phyloP scores from a whole-genome alignment of 2,888 invertebrate genomes.

The Campaea margaritaria region DNA sequence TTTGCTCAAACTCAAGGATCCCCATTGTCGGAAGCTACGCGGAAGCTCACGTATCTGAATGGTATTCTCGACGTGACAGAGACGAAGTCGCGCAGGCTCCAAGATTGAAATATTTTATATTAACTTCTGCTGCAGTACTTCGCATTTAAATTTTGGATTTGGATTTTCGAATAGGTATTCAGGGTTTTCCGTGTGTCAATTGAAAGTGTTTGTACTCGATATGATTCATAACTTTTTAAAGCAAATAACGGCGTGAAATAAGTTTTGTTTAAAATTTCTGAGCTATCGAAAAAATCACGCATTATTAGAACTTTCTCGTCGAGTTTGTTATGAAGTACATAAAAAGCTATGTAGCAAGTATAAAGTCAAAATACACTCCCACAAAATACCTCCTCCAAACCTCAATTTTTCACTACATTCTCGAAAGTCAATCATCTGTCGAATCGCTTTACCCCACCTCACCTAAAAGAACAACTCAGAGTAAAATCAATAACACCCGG shows the following conservation, averaged over 20 bases:
- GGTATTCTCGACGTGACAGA: slow-evolving; percentile 32
- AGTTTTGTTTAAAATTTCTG: too few species aligned
- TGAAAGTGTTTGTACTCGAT: too few species aligned
- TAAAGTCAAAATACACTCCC: too few species aligned
- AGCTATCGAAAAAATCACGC: too few species aligned
- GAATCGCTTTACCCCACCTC: slow-evolving; percentile 20
- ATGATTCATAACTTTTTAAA: too few species aligned
- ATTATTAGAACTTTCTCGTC: too few species aligned
- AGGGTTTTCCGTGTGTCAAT: too few species aligned
- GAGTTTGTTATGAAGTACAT: too few species aligned
- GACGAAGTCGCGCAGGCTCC: slow-evolving; percentile 26
- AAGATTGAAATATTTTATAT: slow-evolving; percentile 40
- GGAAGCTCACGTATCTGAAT: slow-evolving; percentile 36
- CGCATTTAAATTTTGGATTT: slow-evolving; percentile 6
- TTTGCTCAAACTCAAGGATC: background rate
- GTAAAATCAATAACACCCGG: slow-evolving; percentile 63
- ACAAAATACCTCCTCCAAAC: background rate
- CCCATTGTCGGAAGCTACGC: slow-evolving; percentile 21
- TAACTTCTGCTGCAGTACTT: slow-evolving; percentile 18
- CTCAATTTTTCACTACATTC: background rate
- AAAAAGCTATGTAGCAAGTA: too few species aligned
- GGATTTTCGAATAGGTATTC: background rate
- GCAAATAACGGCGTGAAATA: too few species aligned
- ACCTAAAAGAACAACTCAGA: slow-evolving; percentile 37
- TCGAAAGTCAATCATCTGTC: slow-evolving; percentile 15